phyloP scores from a whole-genome alignment of 2,888 invertebrate species.

The Protophormia terraenovae region DNA sequence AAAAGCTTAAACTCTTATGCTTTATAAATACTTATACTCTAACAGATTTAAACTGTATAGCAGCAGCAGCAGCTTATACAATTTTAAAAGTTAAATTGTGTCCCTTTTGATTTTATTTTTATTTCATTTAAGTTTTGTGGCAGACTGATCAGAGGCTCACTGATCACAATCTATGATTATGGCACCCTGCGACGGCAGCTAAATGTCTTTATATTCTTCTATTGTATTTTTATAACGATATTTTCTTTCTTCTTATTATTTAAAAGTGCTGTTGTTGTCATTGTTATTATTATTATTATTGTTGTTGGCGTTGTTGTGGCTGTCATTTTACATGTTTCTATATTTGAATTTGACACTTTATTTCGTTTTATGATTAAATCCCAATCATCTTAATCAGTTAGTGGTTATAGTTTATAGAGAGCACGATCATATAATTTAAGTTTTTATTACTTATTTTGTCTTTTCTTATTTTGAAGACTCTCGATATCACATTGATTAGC shows the following conservation, averaged over 20 bases:
- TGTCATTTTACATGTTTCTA: conserved; percentile 53
- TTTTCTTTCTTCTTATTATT: neutral
- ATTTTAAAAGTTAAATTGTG: neutral
- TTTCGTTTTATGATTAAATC: conserved; percentile 50
- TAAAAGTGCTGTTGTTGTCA: neutral
- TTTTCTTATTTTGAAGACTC: conserved; percentile 19
- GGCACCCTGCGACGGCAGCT: conserved; percentile 67
- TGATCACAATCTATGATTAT: conserved; percentile 67
- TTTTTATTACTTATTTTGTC: conserved; percentile 14
- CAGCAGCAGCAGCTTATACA: neutral
- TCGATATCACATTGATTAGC: conserved; percentile 49
- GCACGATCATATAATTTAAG: conserved; percentile 20
- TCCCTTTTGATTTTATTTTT: conserved; percentile 35
- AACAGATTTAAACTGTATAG: neutral
- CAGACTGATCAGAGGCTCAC: conserved; percentile 57
- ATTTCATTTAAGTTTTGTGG: conserved; percentile 2
- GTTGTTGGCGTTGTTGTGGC: conserved; percentile 41
- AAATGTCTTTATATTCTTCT: conserved; percentile 63
- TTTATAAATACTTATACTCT: too few species aligned
- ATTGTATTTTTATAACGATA: conserved; percentile 26
- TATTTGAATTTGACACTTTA: conserved; percentile 67
- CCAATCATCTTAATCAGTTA: neutral
- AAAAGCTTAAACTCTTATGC: conserved; percentile 42
- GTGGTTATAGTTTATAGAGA: neutral
- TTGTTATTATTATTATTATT: too few species aligned